Base-by-base conservation (phyloP, 2,797 vertebrate genomes). In the Molossus alvarezi region DNA sequence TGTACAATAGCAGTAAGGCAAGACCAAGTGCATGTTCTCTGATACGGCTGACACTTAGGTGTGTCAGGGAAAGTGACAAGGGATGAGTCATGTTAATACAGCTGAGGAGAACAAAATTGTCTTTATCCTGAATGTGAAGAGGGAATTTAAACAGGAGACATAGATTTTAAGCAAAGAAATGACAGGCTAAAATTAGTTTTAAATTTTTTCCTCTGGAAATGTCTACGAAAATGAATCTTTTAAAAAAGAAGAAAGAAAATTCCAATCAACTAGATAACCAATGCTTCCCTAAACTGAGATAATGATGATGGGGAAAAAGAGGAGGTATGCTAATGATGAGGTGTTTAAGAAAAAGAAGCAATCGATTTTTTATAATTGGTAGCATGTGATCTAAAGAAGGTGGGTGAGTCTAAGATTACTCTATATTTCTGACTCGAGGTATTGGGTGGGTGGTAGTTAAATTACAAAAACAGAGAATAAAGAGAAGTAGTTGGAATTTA, bases 101-200 rank as follows among this genome's bases (percentile, higher is more conserved):
- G 23, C 33, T 18, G 6, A 79, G 17, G 57, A 29, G 37, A 71
- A 27, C 33, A 69, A 86, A 73, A 57, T 0, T 84, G n/a, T 53
- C 55, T 90, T 86, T 45, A 82, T 57, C 25, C 33, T 80, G 48
- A 96, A 94, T 53, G 45, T 41, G 20, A 79, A 85, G 57, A 91
- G 23, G 4, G 4, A 91, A 86, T 89, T 89, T 75, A 94, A 92
- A 91, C 72, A 92, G 48, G 23, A 89, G 12, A 91, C 9, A n/a
- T 12, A 94, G 45, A 90, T 90, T 91, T 87, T 93, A 90, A 94
- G 86, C 84, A 93, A 86, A 86, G 53, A 95, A 88, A 45, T 84
- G 73, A 77, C 65, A 71, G 53, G 45, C 51, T 72, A 82, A 88
- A 14, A 88, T 93, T 57, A 76, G 33, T 85, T 96, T 92, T 79